Percentiles rank a stretch among this genome's conserved stretches.
Conservation (phyloP, 2,797 vertebrate species). For the Cetoscarus ocellatus region DNA sequence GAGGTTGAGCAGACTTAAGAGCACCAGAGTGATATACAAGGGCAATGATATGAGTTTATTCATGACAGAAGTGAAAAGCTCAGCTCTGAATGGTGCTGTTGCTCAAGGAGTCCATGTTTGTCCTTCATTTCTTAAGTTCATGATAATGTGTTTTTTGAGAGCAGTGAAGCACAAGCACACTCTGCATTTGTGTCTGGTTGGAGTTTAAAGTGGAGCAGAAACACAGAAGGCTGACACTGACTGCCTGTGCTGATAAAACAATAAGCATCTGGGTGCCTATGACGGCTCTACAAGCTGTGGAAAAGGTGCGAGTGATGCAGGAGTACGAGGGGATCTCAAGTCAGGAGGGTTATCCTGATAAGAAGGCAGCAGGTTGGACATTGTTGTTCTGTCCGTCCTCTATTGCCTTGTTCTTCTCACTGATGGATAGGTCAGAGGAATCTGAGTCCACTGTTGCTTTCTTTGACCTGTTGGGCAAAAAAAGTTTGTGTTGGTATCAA, state of each 20-base stretch:
- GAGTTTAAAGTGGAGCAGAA: constrained; percentile 22
- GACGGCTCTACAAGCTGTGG: constrained; percentile 69
- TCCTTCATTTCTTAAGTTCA: constrained; percentile 21
- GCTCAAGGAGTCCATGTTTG: constrained; percentile 35
- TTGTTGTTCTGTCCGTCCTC: constrained; percentile 89
- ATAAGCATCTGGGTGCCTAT: constrained; percentile 37
- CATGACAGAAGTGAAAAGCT: constrained; percentile 28
- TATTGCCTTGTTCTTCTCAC: constrained; percentile 81
- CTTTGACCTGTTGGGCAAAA: constrained; percentile 81
- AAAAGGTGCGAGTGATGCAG: constrained; percentile 41
- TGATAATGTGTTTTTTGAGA: constrained; percentile 7
- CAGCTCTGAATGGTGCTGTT: constrained; percentile 34
- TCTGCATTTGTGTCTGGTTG: constrained; percentile 34
- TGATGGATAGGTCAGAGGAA: constrained; percentile 68
- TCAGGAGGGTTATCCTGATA: constrained; percentile 76
- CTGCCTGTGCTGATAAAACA: constrained; percentile 49
- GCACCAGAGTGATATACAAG: constrained; percentile 55
- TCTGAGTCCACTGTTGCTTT: constrained; percentile 74
- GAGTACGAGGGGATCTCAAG: neutral
- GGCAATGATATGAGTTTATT: constrained; percentile 25
- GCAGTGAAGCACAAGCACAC: constrained; percentile 28
- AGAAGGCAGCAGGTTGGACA: constrained; percentile 68
- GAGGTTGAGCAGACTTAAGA: constrained; percentile 45
- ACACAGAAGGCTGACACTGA: constrained; percentile 30
- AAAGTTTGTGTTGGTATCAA: neutral